These are phyloP conservation scores for Machimus atricapillus DNA, from an alignment of 2,888 invertebrate species.

Conservation along the genomic window DNA sequence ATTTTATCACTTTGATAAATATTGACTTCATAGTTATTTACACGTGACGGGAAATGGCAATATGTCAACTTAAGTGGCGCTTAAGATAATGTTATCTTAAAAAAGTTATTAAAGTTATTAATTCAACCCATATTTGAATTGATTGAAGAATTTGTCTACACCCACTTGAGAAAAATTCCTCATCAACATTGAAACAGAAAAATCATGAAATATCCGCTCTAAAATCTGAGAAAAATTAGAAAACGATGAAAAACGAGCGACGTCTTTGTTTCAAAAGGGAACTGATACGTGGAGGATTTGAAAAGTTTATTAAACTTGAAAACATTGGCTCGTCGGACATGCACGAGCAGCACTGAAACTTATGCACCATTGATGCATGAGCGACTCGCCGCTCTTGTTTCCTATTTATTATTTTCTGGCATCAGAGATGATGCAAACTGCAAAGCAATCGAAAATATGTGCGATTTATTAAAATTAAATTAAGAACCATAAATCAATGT, in stretches of 20 bases:
- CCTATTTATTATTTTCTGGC: background rate
- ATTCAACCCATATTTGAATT: background rate
- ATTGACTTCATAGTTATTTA: too few species aligned
- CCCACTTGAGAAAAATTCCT: background rate
- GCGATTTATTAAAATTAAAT: background rate
- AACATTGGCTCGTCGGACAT: background rate
- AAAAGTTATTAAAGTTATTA: background rate
- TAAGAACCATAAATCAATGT: background rate
- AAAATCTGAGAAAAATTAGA: background rate
- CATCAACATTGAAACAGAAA: background rate
- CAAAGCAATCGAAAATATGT: background rate
- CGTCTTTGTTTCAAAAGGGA: background rate
- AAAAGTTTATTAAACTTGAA: background rate
- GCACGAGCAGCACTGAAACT: background rate
- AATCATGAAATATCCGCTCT: background rate
- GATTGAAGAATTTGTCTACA: background rate
- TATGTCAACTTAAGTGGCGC: background rate
- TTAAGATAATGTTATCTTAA: background rate
- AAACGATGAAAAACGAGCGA: background rate
- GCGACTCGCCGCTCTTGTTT: background rate
- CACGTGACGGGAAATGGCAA: background rate
- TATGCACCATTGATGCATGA: background rate
- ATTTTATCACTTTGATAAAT: too few species aligned
- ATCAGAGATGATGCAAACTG: background rate
- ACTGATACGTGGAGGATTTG: background rate